Conservation (phyloP, 2,888 invertebrate genomes). For the Nectonema munidae region DNA sequence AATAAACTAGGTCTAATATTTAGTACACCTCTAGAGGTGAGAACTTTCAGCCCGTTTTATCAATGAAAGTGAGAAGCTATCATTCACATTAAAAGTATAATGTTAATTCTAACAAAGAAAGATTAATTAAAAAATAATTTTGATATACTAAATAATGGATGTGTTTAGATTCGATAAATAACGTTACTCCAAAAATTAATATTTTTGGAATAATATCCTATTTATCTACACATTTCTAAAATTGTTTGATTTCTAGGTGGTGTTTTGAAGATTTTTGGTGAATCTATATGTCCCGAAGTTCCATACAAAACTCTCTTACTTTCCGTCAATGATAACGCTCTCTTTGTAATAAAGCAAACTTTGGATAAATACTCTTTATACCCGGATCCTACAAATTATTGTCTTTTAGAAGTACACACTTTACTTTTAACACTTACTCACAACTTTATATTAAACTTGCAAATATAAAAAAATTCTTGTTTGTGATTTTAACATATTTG, state of each 20-base stretch:
- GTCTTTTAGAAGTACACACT: constrained; percentile 50
- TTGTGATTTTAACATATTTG: no score
- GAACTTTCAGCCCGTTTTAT: no score
- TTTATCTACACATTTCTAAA: neutral
- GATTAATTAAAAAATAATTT: no score
- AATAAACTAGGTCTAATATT: no score
- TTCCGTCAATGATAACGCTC: constrained; percentile 62
- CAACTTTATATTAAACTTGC: neutral
- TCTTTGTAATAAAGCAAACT: constrained; percentile 69
- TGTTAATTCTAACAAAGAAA: no score
- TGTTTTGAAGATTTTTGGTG: constrained; percentile 49
- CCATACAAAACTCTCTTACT: constrained; percentile 86
- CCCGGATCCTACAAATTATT: constrained; percentile 49
- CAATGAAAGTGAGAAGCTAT: no score
- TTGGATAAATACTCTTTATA: constrained; percentile 64
- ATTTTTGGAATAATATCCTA: no score
- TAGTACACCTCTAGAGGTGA: no score
- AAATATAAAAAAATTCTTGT: neutral
- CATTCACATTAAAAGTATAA: no score
- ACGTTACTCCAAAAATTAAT: no score
- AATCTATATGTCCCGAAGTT: constrained; percentile 67
- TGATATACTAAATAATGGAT: no score
- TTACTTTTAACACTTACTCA: constrained; percentile 2
- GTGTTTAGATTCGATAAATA: no score
- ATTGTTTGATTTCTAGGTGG: constrained; percentile 23